A percentile compares a stretch with the other conserved stretches of the same genome.
phyloP scores from a whole-genome alignment of 1,140 invertebrate species.

The Drosophila prosaltans region DNA sequence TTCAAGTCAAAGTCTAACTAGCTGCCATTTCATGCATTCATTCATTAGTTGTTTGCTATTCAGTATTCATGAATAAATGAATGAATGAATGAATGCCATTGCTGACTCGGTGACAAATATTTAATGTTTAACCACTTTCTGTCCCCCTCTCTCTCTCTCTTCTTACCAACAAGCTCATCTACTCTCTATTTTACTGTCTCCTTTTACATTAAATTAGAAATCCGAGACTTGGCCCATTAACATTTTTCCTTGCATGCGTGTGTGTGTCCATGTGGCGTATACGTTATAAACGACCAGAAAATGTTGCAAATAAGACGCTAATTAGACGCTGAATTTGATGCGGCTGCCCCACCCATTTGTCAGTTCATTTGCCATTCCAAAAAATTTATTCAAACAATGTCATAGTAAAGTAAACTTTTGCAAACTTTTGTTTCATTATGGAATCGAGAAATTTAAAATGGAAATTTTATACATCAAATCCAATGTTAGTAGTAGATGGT shows the following conservation, averaged over 20 bases:
- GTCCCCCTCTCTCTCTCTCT: constrained; percentile 1
- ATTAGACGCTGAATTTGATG: constrained; percentile 55
- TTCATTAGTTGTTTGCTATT: constrained; percentile 17
- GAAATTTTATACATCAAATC: too few species aligned
- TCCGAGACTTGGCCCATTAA: constrained; percentile 52
- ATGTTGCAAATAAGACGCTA: constrained; percentile 49
- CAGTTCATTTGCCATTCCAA: constrained; percentile 4
- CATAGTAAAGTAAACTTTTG: constrained; percentile 4
- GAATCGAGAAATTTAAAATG: too few species aligned
- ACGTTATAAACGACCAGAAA: constrained; percentile 41
- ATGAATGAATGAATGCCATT: constrained; percentile 31
- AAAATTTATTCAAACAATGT: neutral
- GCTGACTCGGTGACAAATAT: constrained; percentile 4
- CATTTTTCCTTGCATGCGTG: constrained; percentile 25
- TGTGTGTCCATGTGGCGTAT: constrained; percentile 28
- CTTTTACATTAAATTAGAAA: constrained; percentile 25
- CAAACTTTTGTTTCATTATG: too few species aligned
- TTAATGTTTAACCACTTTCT: constrained; percentile 13
- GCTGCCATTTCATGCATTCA: constrained; percentile 43
- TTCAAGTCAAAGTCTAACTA: constrained; percentile 25
- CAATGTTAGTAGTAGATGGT: too few species aligned
- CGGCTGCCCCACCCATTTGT: neutral
- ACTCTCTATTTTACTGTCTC: neutral
- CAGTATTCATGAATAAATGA: constrained; percentile 27
- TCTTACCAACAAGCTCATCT: neutral